These are phyloP conservation scores for Pterophyllum scalare DNA, from an alignment of 2,113 vertebrate genomes.

Conservation along the genomic window DNA sequence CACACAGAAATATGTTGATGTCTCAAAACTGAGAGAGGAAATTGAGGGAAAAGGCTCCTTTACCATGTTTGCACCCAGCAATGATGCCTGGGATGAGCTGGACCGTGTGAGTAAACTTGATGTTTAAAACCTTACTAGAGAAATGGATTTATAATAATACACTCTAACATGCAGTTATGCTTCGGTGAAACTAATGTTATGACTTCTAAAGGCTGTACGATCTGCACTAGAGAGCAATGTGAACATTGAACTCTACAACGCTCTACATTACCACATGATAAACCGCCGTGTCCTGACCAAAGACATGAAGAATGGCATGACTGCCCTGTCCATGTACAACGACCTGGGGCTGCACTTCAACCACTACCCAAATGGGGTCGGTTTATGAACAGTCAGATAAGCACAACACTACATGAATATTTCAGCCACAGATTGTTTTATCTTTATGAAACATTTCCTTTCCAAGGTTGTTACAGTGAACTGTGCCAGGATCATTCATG, in stretches of 20 bases:
- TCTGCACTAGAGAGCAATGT: slow-evolving; percentile 87
- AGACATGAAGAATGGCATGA: slow-evolving; percentile 91
- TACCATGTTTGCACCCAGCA: slow-evolving; percentile 94
- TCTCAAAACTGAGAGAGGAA: slow-evolving; percentile 87
- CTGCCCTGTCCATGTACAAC: slow-evolving; percentile 88
- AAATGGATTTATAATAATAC: background rate
- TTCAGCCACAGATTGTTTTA: background rate
- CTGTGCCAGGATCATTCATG: slow-evolving; percentile 93
- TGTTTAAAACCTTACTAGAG: background rate
- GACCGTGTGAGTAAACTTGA: slow-evolving; percentile 81
- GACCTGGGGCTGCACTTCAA: slow-evolving; percentile 88
- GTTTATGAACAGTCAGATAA: slow-evolving; percentile 42
- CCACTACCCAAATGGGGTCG: slow-evolving; percentile 95
- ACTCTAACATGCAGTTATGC: background rate
- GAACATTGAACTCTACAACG: slow-evolving; percentile 89
- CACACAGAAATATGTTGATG: slow-evolving; percentile 87
- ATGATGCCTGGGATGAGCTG: slow-evolving; percentile 92
- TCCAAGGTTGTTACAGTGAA: slow-evolving; percentile 95
- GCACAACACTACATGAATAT: background rate
- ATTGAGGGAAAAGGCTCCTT: slow-evolving; percentile 90
- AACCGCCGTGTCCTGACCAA: slow-evolving; percentile 91
- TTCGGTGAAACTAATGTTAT: background rate
- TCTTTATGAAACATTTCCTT: background rate
- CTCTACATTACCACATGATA: slow-evolving; percentile 92
- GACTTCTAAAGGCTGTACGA: slow-evolving; percentile 78